phyloP scores from a whole-genome alignment of 2,888 invertebrate species.

The Lepeophtheirus nordmannii region DNA sequence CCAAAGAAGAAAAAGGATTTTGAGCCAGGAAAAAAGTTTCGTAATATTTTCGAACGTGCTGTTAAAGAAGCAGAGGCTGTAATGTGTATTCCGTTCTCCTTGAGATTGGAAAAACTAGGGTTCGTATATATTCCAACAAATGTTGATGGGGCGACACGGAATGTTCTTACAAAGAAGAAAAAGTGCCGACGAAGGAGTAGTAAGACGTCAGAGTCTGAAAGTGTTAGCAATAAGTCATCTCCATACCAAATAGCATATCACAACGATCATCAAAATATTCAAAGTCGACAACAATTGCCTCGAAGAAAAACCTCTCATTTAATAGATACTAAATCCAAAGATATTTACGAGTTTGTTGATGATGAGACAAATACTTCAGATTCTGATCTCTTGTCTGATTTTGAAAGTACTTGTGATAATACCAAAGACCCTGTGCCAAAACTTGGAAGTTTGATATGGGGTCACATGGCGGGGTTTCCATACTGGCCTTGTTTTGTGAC shows the following conservation, averaged over 20 bases:
- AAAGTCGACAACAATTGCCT: not conserved
- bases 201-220: not conserved
- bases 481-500: slow-evolving; percentile 24
- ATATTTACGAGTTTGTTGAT: not conserved
- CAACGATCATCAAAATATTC: not conserved
- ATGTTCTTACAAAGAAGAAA: not conserved
- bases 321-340: not conserved
- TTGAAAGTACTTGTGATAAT: not conserved
- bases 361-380: not conserved
- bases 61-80: slow-evolving; percentile 18
- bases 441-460: slow-evolving; percentile 21
- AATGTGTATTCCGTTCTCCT: not conserved
- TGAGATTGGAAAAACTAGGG: slow-evolving; percentile 9
- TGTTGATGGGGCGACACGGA: no score
- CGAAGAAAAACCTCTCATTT: not conserved
- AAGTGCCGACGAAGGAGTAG: not conserved
- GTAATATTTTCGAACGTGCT: slow-evolving; percentile 14
- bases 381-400: not conserved
- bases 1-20: slow-evolving; percentile 8
- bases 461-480: slow-evolving; percentile 23
- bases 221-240: not conserved
- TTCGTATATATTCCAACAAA: slow-evolving; percentile 10
- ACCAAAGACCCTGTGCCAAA: not conserved
- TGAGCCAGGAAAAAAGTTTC: slow-evolving; percentile 11
- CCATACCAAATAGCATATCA: no score